These are phyloP conservation scores for Mola mola DNA, from an alignment of 2,113 vertebrate species.

Conservation along the genomic window DNA sequence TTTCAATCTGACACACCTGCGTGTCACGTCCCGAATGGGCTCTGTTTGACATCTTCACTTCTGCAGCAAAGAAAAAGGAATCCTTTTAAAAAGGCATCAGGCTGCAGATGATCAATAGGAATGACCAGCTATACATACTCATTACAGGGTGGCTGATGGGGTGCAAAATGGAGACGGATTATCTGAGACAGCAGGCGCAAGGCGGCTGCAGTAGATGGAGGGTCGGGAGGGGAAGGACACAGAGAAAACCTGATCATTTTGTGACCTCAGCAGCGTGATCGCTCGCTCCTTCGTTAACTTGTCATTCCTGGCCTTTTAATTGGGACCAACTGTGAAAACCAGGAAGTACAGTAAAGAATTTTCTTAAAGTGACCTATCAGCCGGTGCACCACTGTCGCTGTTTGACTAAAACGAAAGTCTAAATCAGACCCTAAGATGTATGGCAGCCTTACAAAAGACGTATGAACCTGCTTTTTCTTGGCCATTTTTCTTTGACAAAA, in stretches of 20 bases:
- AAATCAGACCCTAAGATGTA: not conserved
- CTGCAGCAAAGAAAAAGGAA: slow-evolving; percentile 9
- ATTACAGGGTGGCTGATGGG: slow-evolving; percentile 46
- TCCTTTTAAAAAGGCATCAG: slow-evolving; percentile 4
- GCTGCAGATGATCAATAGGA: slow-evolving; percentile 33
- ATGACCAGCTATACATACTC: slow-evolving; percentile 35
- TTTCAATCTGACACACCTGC: not conserved
- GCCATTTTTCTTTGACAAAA: no score
- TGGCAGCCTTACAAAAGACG: not conserved
- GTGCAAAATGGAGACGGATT: slow-evolving; percentile 55
- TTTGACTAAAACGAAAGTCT: not conserved
- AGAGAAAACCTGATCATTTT: not conserved
- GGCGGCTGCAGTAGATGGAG: not conserved
- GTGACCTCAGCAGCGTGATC: slow-evolving; percentile 1
- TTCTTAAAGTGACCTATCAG: slow-evolving; percentile 9
- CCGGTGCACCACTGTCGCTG: not conserved
- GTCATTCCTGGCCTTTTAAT: slow-evolving; percentile 17
- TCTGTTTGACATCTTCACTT: not conserved
- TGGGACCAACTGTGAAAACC: not conserved
- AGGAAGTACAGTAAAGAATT: not conserved
- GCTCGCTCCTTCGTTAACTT: not conserved
- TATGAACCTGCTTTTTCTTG: no score
- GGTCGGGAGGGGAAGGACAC: not conserved
- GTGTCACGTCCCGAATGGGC: not conserved
- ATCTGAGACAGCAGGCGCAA: slow-evolving; percentile 14